Evolutionary conservation across 2,888 invertebrate species (phyloP).

Genomic region (Dione vanillae): DNA sequence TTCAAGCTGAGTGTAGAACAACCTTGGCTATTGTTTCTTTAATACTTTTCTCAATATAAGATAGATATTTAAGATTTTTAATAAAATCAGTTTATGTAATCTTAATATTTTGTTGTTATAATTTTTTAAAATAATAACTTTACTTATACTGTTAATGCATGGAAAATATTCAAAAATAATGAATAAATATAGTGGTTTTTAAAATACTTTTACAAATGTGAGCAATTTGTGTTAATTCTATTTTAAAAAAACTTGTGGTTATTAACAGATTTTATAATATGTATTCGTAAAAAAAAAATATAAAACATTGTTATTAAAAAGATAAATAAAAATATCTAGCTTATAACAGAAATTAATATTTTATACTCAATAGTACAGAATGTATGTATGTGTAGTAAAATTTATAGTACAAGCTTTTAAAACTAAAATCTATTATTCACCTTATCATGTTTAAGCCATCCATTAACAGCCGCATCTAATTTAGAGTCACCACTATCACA

Average conservation of each 20-base stretch:
- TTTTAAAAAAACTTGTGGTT: too few relatives aligned
- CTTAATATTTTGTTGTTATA: not conserved
- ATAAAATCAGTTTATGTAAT: not conserved
- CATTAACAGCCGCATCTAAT: constrained; percentile 87
- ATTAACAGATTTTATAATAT: too few relatives aligned
- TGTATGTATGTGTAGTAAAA: not conserved
- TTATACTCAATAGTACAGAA: not conserved
- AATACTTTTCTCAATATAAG: not conserved
- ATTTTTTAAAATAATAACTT: too few relatives aligned
- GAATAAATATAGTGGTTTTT: too few relatives aligned
- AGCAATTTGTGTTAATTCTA: too few relatives aligned
- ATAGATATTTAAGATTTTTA: not conserved
- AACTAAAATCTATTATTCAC: constrained; percentile 64
- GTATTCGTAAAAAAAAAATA: too few relatives aligned
- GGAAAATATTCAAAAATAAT: too few relatives aligned
- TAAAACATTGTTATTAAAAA: too few relatives aligned
- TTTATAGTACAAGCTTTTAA: not conserved
- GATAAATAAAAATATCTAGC: too few relatives aligned
- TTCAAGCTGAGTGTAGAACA: not conserved
- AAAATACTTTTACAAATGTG: too few relatives aligned
- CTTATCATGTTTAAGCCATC: constrained; percentile 91
- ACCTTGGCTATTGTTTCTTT: not conserved
- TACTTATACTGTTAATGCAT: too few relatives aligned
- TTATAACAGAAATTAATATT: not conserved
- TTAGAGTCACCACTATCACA: constrained; percentile 77